Evolutionary conservation across 2,888 invertebrate species (phyloP).

Genomic region (Acanthosepion esculentum): DNA sequence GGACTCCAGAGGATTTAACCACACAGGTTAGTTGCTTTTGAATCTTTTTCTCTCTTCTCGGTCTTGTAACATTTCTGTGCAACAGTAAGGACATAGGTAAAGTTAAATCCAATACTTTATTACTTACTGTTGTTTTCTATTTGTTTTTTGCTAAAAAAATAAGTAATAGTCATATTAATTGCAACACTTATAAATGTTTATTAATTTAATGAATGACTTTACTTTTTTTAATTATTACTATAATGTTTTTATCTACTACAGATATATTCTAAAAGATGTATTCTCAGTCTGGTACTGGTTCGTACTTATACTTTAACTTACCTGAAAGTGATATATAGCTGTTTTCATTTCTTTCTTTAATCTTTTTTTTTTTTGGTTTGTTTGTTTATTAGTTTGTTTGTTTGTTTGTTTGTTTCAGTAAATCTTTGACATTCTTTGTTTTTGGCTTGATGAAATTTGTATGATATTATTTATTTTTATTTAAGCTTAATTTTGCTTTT

Average conservation of each 20-base stretch:
- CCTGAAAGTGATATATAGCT: background rate
- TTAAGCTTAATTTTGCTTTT: too few relatives aligned
- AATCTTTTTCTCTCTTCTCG: background rate
- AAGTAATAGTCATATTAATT: background rate
- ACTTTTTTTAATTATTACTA: background rate
- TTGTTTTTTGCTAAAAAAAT: background rate
- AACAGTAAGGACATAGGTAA: background rate
- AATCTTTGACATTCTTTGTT: background rate
- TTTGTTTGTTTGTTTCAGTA: background rate
- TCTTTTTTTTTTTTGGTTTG: background rate
- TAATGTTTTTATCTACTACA: background rate
- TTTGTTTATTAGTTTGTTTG: background rate
- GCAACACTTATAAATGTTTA: background rate
- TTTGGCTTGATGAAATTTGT: too few relatives aligned
- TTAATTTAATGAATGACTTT: background rate
- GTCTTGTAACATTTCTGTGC: background rate
- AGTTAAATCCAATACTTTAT: constrained; percentile 1
- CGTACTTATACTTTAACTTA: background rate
- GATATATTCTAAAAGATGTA: background rate
- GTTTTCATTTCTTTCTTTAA: background rate
- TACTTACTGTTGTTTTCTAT: background rate
- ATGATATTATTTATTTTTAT: too few relatives aligned
- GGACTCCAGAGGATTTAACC: constrained; percentile 22
- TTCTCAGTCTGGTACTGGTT: background rate
- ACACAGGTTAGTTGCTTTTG: constrained; percentile 20